These are phyloP conservation scores for Halcyon smyrnensis DNA, from an alignment of 2,797 vertebrate genomes.

Conservation along the genomic window DNA sequence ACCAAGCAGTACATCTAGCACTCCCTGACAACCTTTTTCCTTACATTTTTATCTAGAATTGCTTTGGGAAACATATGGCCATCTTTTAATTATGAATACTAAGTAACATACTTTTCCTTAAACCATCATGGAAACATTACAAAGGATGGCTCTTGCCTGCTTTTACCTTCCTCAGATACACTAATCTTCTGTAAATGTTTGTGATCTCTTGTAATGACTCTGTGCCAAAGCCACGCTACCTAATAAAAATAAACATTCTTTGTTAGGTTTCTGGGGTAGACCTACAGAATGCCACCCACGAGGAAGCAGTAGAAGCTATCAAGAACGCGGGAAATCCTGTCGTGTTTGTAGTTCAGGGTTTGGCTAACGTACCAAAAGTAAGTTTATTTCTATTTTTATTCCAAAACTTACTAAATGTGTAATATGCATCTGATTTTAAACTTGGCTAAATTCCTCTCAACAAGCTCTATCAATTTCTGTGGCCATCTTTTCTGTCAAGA, in stretches of 20 bases:
- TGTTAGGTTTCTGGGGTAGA: conserved; percentile 90
- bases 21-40: background rate
- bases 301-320: conserved; percentile 92
- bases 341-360: conserved; percentile 91
- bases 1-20: background rate
- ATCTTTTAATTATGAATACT: background rate
- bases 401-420: background rate
- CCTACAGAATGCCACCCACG: conserved; percentile 88
- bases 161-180: background rate
- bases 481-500: background rate
- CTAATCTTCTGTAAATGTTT: background rate
- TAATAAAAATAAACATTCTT: conserved; percentile 11
- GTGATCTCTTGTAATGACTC: background rate
- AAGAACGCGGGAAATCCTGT: conserved; percentile 89
- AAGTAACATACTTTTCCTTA: background rate
- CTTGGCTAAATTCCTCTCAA: background rate
- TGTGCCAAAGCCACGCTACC: background rate
- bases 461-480: background rate
- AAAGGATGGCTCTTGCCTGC: background rate
- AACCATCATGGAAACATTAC: background rate
- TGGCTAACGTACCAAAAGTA: conserved; percentile 88
- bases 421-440: background rate
- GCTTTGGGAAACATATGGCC: background rate
- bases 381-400: conserved; percentile 35
- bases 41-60: background rate